Percentiles rank a stretch among this genome's conserved stretches.
These are phyloP conservation scores for Tetramorium alpestre DNA, from an alignment of 1,140 invertebrate species.

Conservation along the genomic window DNA sequence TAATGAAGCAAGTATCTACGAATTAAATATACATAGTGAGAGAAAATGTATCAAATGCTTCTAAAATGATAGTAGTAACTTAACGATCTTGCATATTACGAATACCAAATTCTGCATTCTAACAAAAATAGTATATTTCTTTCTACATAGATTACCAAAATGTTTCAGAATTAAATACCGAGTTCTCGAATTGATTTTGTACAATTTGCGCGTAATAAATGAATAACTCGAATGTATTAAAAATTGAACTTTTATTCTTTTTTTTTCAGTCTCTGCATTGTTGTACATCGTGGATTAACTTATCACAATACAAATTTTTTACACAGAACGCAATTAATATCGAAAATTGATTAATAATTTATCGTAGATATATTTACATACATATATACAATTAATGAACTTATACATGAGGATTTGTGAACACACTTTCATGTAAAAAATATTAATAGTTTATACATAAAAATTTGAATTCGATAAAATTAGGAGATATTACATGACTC, in stretches of 20 bases:
- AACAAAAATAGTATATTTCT: slow-evolving; percentile 3
- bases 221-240: slow-evolving; percentile 43
- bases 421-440: not conserved
- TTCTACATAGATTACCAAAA: slow-evolving; percentile 3
- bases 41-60: slow-evolving; percentile 45
- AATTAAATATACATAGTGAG: slow-evolving; percentile 39
- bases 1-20: slow-evolving; percentile 36
- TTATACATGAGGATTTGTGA: slow-evolving; percentile 36
- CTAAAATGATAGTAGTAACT: slow-evolving; percentile 42
- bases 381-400: slow-evolving; percentile 1
- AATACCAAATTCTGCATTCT: slow-evolving; percentile 36
- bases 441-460: slow-evolving; percentile 33
- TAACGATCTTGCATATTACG: slow-evolving; percentile 28
- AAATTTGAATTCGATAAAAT: slow-evolving; percentile 1
- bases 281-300: slow-evolving; percentile 44
- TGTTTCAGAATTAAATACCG: not conserved
- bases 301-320: slow-evolving; percentile 50
- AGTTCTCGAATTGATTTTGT: slow-evolving; percentile 46
- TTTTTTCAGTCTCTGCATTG: slow-evolving; percentile 66
- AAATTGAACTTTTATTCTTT: slow-evolving; percentile 66
- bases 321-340: slow-evolving; percentile 28
- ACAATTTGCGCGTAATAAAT: slow-evolving; percentile 52
- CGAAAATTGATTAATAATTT: slow-evolving; percentile 26
- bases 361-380: slow-evolving; percentile 28
- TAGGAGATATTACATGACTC: slow-evolving; percentile 20